These are phyloP conservation scores for Xylocampa areola DNA, from an alignment of 2,888 invertebrate genomes.

Conservation along the genomic window DNA sequence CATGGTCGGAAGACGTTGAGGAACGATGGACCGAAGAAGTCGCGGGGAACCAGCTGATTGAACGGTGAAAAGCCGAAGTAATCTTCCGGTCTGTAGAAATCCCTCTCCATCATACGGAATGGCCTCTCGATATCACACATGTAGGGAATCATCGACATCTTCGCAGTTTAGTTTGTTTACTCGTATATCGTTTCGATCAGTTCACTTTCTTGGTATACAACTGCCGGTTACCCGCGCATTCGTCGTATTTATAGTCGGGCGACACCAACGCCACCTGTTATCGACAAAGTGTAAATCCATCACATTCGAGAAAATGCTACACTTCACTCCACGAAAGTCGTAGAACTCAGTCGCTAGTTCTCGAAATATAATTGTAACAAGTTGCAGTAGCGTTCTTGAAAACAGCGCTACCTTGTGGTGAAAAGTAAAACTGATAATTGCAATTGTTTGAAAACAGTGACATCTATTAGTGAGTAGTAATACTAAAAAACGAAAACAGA, in stretches of 20 bases:
- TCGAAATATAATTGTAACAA: conserved; percentile 18
- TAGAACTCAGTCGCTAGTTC: conserved; percentile 47
- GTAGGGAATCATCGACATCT: conserved; percentile 79
- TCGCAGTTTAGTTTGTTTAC: conserved; percentile 32
- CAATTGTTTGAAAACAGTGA: conserved; percentile 43
- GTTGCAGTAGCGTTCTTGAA: background rate
- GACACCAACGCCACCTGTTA: conserved; percentile 63
- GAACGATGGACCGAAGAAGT: conserved; percentile 58
- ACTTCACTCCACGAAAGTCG: conserved; percentile 23
- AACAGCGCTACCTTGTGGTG: conserved; percentile 67
- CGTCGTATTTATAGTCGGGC: conserved; percentile 62
- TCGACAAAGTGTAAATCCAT: conserved; percentile 11
- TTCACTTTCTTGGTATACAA: conserved; percentile 44
- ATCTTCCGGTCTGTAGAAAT: conserved; percentile 67
- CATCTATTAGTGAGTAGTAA: conserved; percentile 70
- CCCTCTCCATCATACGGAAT: conserved; percentile 77
- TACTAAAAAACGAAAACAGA: conserved; percentile 22
- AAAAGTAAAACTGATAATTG: conserved; percentile 53
- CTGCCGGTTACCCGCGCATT: conserved; percentile 44
- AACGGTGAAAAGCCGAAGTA: conserved; percentile 62
- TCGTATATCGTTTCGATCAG: conserved; percentile 21
- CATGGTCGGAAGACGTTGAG: conserved; percentile 61
- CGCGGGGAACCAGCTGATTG: conserved; percentile 60
- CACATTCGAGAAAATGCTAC: conserved; percentile 45
- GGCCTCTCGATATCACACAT: conserved; percentile 76